Conservation (phyloP, 2,797 vertebrate species). For the Falco columbarius region DNA sequence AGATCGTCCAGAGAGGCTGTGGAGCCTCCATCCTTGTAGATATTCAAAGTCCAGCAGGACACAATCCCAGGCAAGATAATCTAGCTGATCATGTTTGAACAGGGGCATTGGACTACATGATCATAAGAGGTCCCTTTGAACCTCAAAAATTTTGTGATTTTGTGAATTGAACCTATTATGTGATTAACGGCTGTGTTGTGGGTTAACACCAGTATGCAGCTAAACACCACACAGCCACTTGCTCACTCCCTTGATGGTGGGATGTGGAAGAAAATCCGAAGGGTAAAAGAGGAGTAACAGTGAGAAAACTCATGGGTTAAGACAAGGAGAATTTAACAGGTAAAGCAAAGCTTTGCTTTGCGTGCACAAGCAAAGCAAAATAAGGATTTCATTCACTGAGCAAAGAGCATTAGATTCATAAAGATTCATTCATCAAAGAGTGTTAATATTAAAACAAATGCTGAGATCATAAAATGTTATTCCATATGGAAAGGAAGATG, state of each 20-base stretch:
- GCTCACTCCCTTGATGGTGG: no score
- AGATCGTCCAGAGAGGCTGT: not conserved
- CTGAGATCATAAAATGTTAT: not conserved
- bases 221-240: not conserved
- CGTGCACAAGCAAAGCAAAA: not conserved
- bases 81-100: not conserved
- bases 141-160: not conserved
- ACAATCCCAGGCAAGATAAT: not conserved
- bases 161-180: not conserved
- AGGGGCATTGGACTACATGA: not conserved
- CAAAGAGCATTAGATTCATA: no score
- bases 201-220: not conserved
- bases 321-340: not conserved
- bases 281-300: no score
- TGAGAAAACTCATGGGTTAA: not conserved
- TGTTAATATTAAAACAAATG: not conserved
- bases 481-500: not conserved
- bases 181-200: not conserved
- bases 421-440: no score
- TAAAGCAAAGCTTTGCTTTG: not conserved
- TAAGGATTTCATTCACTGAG: not conserved
- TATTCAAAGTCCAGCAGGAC: not conserved
- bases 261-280: no score
- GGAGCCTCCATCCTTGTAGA: not conserved
- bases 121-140: not conserved